Percentiles rank a stretch among this genome's conserved stretches.
phyloP scores from a whole-genome alignment of 2,797 vertebrate genomes.

The Phylloscopus collybita region DNA sequence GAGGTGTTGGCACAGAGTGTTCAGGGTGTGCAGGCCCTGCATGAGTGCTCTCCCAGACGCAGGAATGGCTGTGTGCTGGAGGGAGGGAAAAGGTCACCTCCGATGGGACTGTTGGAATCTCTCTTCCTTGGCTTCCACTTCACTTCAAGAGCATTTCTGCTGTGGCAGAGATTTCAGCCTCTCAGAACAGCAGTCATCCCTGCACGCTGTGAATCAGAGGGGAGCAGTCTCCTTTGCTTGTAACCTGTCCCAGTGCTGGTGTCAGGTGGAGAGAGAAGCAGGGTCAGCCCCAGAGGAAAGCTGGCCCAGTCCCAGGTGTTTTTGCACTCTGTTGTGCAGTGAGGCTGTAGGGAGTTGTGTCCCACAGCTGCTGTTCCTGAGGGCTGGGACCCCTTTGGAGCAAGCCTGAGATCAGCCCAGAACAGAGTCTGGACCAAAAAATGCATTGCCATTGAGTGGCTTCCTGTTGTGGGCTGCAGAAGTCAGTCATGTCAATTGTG shows the following conservation, averaged over 20 bases:
- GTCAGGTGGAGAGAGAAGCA: neutral
- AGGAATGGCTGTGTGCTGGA: neutral
- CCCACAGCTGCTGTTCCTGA: neutral
- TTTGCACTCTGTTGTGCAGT: too few species aligned
- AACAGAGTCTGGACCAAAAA: neutral
- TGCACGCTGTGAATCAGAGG: neutral
- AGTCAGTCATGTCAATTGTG: rapidly evolving
- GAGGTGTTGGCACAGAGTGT: neutral
- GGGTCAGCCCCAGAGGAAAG: neutral
- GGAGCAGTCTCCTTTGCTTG: neutral
- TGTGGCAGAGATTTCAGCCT: neutral
- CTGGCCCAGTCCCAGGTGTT: rapidly evolving
- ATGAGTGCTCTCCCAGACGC: neutral
- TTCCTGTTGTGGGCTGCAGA: neutral
- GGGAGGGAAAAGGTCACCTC: neutral
- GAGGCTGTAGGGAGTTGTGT: neutral
- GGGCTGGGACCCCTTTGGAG: neutral
- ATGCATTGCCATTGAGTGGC: rapidly evolving
- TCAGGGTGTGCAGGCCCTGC: neutral
- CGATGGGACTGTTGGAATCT: neutral
- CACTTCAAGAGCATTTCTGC: neutral
- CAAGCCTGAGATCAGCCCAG: neutral
- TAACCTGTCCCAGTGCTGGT: neutral
- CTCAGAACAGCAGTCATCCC: neutral
- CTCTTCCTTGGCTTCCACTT: neutral